These are phyloP conservation scores for Zaprionus lachaisei DNA, from an alignment of 1,140 invertebrate genomes.

Conservation along the genomic window DNA sequence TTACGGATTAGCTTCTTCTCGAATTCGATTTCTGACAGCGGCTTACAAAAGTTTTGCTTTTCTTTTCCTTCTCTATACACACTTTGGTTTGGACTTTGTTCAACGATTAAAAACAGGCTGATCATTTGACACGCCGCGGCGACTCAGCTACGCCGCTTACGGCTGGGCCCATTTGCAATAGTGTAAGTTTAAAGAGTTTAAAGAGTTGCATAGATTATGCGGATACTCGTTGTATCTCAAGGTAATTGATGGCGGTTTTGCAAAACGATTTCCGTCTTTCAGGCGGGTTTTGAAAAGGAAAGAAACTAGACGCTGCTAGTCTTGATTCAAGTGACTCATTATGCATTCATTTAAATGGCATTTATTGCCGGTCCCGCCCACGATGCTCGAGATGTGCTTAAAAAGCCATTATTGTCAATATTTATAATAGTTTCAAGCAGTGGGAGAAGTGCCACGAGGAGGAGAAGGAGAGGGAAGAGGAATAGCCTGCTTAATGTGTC, in stretches of 20 bases:
- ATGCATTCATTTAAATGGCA: conserved; percentile 78
- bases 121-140: background rate
- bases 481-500: conserved; percentile 55
- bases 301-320: background rate
- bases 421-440: conserved; percentile 78
- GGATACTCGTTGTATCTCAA: conserved; percentile 9
- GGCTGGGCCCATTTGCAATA: too few relatives aligned
- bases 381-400: conserved; percentile 73
- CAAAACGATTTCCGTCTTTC: conserved; percentile 67
- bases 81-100: conserved; percentile 42
- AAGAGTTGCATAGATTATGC: background rate
- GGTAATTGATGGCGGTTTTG: conserved; percentile 38
- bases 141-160: background rate
- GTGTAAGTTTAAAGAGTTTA: too few relatives aligned
- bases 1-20: conserved; percentile 65
- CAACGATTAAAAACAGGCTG: conserved; percentile 28
- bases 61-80: background rate
- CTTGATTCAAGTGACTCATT: conserved; percentile 64
- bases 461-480: background rate
- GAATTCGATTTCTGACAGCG: conserved; percentile 38
- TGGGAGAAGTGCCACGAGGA: background rate
- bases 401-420: conserved; percentile 83
- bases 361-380: conserved; percentile 57
- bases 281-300: background rate
- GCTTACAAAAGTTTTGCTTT: conserved; percentile 21